phyloP scores from a whole-genome alignment of 1,140 invertebrate genomes.

The Drosophila insularis region DNA sequence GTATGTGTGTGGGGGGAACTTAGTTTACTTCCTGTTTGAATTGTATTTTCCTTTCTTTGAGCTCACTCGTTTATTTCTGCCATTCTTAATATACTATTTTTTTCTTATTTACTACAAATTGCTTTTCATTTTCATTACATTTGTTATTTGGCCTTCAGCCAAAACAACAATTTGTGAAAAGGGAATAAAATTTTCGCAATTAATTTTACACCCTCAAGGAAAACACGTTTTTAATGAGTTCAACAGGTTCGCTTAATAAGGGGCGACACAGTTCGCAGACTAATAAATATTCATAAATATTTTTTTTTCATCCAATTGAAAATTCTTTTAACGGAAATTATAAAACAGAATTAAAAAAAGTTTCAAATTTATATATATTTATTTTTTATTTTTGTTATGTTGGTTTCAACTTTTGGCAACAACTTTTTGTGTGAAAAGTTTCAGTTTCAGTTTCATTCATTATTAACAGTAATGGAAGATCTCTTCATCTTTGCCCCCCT shows the following conservation, averaged over 20 bases:
- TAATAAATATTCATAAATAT: conserved; percentile 77
- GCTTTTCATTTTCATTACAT: conserved; percentile 49
- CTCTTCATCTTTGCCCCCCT: neutral
- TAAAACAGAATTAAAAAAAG: conserved; percentile 25
- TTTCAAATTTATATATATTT: conserved; percentile 18
- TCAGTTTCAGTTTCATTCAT: conserved; percentile 57
- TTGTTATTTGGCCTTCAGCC: conserved; percentile 12
- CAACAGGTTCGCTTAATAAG: conserved; percentile 67
- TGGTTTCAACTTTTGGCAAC: conserved; percentile 25
- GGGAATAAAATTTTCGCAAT: conserved; percentile 65
- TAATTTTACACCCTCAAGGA: conserved; percentile 53
- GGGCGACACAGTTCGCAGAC: conserved; percentile 43
- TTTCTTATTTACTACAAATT: conserved; percentile 62
- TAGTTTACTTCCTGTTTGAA: conserved; percentile 45
- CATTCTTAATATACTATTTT: conserved; percentile 26
- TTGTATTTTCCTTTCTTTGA: conserved; percentile 39
- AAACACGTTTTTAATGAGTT: conserved; percentile 55
- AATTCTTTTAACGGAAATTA: conserved; percentile 38
- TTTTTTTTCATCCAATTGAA: neutral
- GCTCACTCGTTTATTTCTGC: neutral
- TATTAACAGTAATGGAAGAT: conserved; percentile 56
- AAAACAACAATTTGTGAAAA: conserved; percentile 3
- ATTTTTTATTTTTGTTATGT: neutral
- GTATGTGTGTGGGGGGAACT: conserved; percentile 32
- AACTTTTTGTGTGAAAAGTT: conserved; percentile 52